These are phyloP conservation scores for Archegozetes longisetosus DNA, from an alignment of 1,140 invertebrate species.

Conservation along the genomic window DNA sequence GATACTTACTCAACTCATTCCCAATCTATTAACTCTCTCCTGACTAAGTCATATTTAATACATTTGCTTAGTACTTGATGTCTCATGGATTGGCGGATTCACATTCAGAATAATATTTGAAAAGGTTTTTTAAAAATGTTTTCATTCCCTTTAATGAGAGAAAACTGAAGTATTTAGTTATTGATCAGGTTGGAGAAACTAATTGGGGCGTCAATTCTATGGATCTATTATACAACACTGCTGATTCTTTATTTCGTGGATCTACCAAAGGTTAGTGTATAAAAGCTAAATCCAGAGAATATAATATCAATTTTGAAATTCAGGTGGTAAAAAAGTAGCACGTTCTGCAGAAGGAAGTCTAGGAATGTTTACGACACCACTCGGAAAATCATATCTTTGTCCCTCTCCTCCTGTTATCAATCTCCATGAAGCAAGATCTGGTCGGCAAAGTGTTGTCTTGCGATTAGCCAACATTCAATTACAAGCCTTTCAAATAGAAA, in stretches of 20 bases:
- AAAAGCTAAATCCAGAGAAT: background rate
- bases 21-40: background rate
- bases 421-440: constrained; percentile 19
- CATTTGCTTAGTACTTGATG: constrained; percentile 9
- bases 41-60: background rate
- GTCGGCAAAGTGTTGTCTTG: constrained; percentile 23
- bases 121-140: constrained; percentile 5
- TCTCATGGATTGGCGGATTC: constrained; percentile 18
- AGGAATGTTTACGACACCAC: constrained; percentile 60
- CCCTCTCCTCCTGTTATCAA: constrained; percentile 22
- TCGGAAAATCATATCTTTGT: constrained; percentile 64
- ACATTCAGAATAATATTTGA: constrained; percentile 18
- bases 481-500: constrained; percentile 47
- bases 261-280: constrained; percentile 19
- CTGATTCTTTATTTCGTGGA: constrained; percentile 22
- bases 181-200: constrained; percentile 2
- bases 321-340: constrained; percentile 19
- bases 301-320: background rate
- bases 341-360: constrained; percentile 16
- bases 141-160: background rate
- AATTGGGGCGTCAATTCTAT: constrained; percentile 22
- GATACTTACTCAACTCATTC: too few species aligned
- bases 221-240: constrained; percentile 24
- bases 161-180: background rate
- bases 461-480: constrained; percentile 36